Evolutionary conservation across 2,113 vertebrate species (phyloP), one percentile per base, ranked within the genome.

Genomic region (Mobula hypostoma): DNA sequence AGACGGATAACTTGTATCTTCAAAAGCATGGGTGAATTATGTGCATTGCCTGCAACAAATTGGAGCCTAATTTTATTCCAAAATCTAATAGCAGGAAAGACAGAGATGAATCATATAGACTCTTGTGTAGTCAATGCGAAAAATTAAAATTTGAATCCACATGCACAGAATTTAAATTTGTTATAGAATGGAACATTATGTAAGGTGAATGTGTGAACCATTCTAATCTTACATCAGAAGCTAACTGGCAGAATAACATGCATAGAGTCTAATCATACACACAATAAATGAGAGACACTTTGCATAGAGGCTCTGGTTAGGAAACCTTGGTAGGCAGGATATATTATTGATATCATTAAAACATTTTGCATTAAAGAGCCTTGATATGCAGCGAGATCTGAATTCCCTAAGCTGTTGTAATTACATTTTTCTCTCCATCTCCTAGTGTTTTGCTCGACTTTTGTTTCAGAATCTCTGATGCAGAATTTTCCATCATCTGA

Each of bases 311-410:
- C 61, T 66, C 66, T 66, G n/a, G 61, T 21, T 90, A 32, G 36
- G 21, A 74, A 32, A 93, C 14, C 40, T 74, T 1, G 36, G 70
- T 14, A 48, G 90, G 68, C 63, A 72, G 2, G 72, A 11, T 74
- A 93, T 74, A 74, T 93, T 93, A 93, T 76, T 93, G 11, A 93
- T 93, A 56, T 93, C 29, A 48, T 93, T 93, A 93, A 48, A 93
- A 40, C 24, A 24, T 48, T 74, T 93, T 74, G 36, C 72, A 56
- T 48, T n/a, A 66, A 40, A 29, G 21, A 93, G 68, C 24, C 11
- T 12, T 74, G 21, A 74, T 76, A 56, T 76, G 56, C 12, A 15
- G 68, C 2, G 32, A 93, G 70, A 24, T 66, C 68, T 76, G 70
- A 93, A 93, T 76, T 93, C 70, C 21, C 91, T 12, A 12, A 6